Evolutionary conservation across 1,140 invertebrate genomes (phyloP), one percentile per base, ranked within the genome.

Genomic region (Macrosteles quadrilineatus): DNA sequence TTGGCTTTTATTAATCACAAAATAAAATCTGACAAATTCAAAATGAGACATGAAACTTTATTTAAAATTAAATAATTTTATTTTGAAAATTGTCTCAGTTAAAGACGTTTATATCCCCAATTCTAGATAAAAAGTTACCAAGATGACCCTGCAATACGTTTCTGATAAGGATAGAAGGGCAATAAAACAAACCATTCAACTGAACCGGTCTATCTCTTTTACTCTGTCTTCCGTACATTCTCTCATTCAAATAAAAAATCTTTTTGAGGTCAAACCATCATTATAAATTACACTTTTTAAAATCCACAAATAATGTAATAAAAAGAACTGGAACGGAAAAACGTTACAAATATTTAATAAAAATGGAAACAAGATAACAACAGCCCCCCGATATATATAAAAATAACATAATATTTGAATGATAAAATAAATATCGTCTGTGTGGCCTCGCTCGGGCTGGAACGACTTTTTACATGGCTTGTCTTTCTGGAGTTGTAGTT

Each of bases 401-500:
- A 66, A 66, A 43, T 66, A 66, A 66, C 63, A 30, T 62, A 66
- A 43, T 66, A 66, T 66, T 66, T 43, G 21, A 66, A 66, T 30
- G 63, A 43, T 45, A 27, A 43, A 66, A 66, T 66, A 32, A 43
- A 43, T 66, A 66, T 43, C 12, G 23, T 66, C 19, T 43, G 23
- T 66, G 23, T 66, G 63, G 32, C 63, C 63, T 66, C 40, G 32
- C 63, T 45, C 29, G 63, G 36, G 36, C 63, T 66, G 32, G 63
- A 66, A 66, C 40, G 12, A 66, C 63, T 66, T 40, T 66, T 27
- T 59, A 59, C 55, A 59, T 59, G 14, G 19, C 59, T 11, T 31
- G 4, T 19, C 30, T 64, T 64, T 31, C 17, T 19, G 29, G 3
- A n/a, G 11, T 64, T 23, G 12, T 1, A 23, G 30, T 85, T 95